phyloP scores from a whole-genome alignment of 37 sponge, comb jelly and placozoan genomes.

The Haliclona indistincta region DNA sequence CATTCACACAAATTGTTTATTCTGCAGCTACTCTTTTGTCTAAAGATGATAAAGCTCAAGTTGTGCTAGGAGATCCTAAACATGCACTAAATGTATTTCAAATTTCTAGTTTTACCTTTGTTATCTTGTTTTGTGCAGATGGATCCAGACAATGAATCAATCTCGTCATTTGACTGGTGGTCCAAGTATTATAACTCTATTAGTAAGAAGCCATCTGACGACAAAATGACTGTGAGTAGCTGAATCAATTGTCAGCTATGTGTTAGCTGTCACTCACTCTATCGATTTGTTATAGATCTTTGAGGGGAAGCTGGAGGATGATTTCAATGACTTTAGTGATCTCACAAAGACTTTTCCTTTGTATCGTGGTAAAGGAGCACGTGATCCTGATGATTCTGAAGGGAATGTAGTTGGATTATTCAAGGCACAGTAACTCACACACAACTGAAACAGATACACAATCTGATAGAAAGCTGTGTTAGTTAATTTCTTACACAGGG shows the following conservation, averaged over 20 bases:
- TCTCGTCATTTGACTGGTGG: constrained; percentile 97
- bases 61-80: too few species aligned
- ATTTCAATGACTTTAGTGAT: constrained; percentile 55
- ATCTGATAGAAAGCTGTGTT: too few species aligned
- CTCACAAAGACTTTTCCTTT: constrained; percentile 63
- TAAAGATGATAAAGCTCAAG: too few species aligned
- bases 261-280: too few species aligned
- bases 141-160: constrained; percentile 75
- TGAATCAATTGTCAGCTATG: background rate
- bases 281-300: background rate
- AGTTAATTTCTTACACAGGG: constrained; percentile 67
- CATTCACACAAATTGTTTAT: too few species aligned
- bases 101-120: too few species aligned
- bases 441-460: too few species aligned
- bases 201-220: constrained; percentile 75
- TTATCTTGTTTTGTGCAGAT: constrained; percentile 34
- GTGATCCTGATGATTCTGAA: constrained; percentile 48
- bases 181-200: constrained; percentile 92
- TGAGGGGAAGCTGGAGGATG: constrained; percentile 29
- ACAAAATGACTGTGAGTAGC: constrained; percentile 50
- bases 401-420: constrained; percentile 62
- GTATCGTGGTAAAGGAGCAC: constrained; percentile 68
- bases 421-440: constrained; percentile 68
- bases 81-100: too few species aligned
- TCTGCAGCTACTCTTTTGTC: too few species aligned